Evolutionary conservation across 2,888 invertebrate species (phyloP).

Genomic region (Cepaea hortensis): DNA sequence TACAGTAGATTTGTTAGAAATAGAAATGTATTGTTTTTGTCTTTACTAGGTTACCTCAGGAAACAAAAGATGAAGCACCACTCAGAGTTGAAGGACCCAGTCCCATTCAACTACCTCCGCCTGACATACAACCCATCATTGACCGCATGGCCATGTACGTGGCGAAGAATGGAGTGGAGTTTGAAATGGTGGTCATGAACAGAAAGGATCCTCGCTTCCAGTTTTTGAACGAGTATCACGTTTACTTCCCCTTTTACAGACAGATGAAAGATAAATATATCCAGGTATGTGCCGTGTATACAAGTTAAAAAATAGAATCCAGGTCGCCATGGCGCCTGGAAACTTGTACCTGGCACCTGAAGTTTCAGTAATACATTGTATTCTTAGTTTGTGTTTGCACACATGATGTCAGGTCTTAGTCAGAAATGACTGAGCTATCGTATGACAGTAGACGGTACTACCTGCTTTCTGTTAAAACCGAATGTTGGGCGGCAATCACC

Average conservation of each 20-base stretch:
- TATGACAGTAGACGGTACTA: no score
- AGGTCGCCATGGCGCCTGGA: no score
- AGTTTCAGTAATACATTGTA: no score
- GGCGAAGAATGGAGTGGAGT: slow-evolving; percentile 93
- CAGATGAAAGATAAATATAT: slow-evolving; percentile 79
- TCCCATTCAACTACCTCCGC: slow-evolving; percentile 81
- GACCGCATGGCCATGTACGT: slow-evolving; percentile 98
- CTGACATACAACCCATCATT: slow-evolving; percentile 89
- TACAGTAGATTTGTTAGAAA: no score
- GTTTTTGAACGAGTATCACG: slow-evolving; percentile 87
- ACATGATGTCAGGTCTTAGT: no score
- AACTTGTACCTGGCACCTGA: no score
- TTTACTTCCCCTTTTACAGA: slow-evolving; percentile 89
- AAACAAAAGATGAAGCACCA: slow-evolving; percentile 21
- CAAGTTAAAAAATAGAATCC: no score
- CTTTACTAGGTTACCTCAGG: not conserved
- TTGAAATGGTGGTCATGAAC: slow-evolving; percentile 82
- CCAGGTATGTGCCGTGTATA: slow-evolving; percentile 55
- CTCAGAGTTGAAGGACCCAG: slow-evolving; percentile 38
- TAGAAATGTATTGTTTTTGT: not conserved
- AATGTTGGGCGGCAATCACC: no score
- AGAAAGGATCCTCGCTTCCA: slow-evolving; percentile 87
- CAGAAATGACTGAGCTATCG: no score
- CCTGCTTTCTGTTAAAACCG: no score
- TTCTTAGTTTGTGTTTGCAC: no score